Evolutionary conservation across 2,797 vertebrate species (phyloP).

Genomic region (Meriones psammophilus): DNA sequence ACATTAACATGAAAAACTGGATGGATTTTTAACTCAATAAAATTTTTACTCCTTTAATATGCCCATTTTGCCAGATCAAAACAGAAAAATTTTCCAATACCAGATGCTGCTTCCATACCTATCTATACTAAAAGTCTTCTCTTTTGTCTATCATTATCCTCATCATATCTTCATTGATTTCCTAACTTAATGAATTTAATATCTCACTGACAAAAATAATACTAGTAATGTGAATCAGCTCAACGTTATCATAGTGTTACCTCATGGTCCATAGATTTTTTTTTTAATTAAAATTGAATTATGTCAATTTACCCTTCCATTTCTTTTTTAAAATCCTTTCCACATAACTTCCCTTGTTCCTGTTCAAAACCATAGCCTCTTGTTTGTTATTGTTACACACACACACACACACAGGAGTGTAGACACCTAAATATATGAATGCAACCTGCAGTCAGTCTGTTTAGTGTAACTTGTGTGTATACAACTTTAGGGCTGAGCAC

Average conservation of each 20-base stretch:
- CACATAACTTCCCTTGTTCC: neutral
- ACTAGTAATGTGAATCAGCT: neutral
- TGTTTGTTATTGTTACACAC: neutral
- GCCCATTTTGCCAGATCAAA: neutral
- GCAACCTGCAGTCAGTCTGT: neutral
- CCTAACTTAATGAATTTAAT: neutral
- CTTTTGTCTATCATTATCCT: neutral
- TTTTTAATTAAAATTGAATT: neutral
- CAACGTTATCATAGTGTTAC: neutral
- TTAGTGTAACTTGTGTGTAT: neutral
- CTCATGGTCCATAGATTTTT: neutral
- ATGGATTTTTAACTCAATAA: constrained; percentile 29
- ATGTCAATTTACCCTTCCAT: neutral
- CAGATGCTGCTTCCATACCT: neutral
- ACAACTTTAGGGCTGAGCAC: neutral
- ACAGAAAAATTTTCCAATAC: neutral
- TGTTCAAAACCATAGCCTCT: neutral
- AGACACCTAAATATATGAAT: neutral
- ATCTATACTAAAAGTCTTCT: neutral
- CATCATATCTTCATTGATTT: neutral
- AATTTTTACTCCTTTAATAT: constrained; percentile 10
- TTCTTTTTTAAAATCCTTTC: neutral
- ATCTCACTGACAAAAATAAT: neutral
- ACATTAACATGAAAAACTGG: neutral
- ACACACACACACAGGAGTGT: neutral